Evolutionary conservation across 2,797 vertebrate species (phyloP).

Genomic region (Monodelphis domestica): DNA sequence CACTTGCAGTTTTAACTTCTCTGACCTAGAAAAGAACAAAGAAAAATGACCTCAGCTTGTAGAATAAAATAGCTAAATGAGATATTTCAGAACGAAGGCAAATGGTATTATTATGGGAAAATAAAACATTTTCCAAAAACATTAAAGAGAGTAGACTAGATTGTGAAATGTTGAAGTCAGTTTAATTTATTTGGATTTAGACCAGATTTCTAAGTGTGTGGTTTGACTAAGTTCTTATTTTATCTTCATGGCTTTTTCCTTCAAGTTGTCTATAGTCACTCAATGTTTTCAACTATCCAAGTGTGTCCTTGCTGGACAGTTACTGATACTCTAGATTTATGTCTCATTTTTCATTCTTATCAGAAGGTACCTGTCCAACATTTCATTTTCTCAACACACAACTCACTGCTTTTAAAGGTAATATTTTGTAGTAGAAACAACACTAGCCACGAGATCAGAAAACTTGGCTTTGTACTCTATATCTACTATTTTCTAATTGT

Average conservation of each 20-base stretch:
- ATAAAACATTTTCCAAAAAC: neutral
- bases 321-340: too few species aligned
- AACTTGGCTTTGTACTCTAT: neutral
- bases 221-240: neutral
- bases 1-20: neutral
- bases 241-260: neutral
- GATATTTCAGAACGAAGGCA: neutral
- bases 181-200: neutral
- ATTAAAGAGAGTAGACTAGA: neutral
- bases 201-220: neutral
- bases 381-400: neutral
- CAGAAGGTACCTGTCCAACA: neutral
- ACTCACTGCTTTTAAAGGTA: neutral
- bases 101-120: neutral
- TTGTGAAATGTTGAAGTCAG: neutral
- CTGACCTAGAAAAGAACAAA: neutral
- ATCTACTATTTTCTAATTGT: neutral
- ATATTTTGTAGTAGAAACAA: neutral
- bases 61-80: neutral
- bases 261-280: neutral
- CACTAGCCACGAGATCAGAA: neutral
- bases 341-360: neutral
- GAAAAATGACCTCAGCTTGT: neutral
- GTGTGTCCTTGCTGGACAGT: neutral
- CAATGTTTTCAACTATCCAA: neutral